These are phyloP conservation scores for Lutjanus campechanus DNA, from an alignment of 2,797 vertebrate genomes.

Conservation along the genomic window DNA sequence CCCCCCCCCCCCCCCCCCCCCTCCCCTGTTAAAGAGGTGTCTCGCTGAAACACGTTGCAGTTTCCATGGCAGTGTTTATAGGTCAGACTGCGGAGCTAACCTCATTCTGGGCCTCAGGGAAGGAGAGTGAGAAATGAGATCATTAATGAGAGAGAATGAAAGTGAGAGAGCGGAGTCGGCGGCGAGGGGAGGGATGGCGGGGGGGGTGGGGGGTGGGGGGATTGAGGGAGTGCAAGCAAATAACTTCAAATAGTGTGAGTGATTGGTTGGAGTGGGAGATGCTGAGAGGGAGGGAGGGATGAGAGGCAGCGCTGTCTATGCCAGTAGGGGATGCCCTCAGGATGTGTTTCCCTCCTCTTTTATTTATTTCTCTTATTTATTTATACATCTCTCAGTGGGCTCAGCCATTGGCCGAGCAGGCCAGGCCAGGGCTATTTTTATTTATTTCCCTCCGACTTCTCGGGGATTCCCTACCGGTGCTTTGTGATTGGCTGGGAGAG, in stretches of 20 bases:
- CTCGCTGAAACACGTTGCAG: conserved; percentile 65
- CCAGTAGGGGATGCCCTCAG: conserved; percentile 82
- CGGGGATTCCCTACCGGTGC: conserved; percentile 77
- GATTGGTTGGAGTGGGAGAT: conserved; percentile 73
- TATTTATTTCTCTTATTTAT: conserved; percentile 84
- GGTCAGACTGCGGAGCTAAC: conserved; percentile 78
- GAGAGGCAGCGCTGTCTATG: conserved; percentile 63
- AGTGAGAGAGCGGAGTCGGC: conserved; percentile 64
- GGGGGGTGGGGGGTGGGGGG: conserved; percentile 11
- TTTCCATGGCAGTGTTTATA: conserved; percentile 82
- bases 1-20: background rate
- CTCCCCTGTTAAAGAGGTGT: conserved; percentile 59
- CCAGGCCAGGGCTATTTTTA: conserved; percentile 66
- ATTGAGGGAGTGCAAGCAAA: conserved; percentile 69
- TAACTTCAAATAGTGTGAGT: conserved; percentile 78
- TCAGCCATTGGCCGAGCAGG: conserved; percentile 69
- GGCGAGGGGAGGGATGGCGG: background rate
- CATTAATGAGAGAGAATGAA: conserved; percentile 82
- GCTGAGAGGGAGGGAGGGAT: conserved; percentile 51
- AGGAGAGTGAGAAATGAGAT: conserved; percentile 82
- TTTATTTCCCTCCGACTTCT: conserved; percentile 67
- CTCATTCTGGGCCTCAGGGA: conserved; percentile 77
- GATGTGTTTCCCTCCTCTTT: conserved; percentile 83
- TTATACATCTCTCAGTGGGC: conserved; percentile 74
- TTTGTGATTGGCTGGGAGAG: conserved; percentile 71